Base-by-base conservation (phyloP, 2,888 invertebrate species). In the Tetropium fuscum region DNA sequence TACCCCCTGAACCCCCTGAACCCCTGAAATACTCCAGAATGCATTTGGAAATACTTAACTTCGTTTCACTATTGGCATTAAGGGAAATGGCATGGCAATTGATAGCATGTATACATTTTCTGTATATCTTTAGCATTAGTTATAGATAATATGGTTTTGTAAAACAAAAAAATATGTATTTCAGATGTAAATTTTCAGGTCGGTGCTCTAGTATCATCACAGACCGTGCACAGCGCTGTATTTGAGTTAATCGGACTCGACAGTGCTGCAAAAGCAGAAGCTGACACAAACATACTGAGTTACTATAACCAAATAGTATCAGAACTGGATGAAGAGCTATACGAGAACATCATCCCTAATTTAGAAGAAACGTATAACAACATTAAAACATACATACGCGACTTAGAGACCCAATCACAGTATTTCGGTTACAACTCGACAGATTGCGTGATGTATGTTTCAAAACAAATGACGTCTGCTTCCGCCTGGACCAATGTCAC, bases 241-340 rank as follows among this genome's bases (percentile, higher is more conserved):
- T 25, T 6, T 22, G 36, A 36, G 6, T n/a, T 48, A 38, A 22
- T 48, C 5, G n/a, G 5, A 6, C 2, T 4, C 1, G 22, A 22
- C 15, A 11, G 8, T 22, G 13, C 11, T 1, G 36, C 8, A 36
- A 19, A 19, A 22, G 15, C 7, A 0, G 2, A 8, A 1, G 5
- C 48, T 15, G 11, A 7, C 8, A n/a, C 1, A 3, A 38, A 10
- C 7, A 15, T 38, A 48, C 8, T 15, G 1, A 2, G 0, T 2
- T 25, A 36, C 22, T 48, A 22, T 8, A 36, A 25, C 10, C 3
- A 16, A 1, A 11, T 36, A 25, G 15, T 20, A 8, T 5, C 3
- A 11, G 48, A 48, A 36, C 11, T 34, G 10, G n/a, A 48, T 20
- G 5, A 20, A 1, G 20, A 41, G 8, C 41, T 41, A 3, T 41